A percentile compares a stretch with the other conserved stretches of the same genome.
Conservation (phyloP, 2,113 vertebrate species). For the Sciurus niger region DNA sequence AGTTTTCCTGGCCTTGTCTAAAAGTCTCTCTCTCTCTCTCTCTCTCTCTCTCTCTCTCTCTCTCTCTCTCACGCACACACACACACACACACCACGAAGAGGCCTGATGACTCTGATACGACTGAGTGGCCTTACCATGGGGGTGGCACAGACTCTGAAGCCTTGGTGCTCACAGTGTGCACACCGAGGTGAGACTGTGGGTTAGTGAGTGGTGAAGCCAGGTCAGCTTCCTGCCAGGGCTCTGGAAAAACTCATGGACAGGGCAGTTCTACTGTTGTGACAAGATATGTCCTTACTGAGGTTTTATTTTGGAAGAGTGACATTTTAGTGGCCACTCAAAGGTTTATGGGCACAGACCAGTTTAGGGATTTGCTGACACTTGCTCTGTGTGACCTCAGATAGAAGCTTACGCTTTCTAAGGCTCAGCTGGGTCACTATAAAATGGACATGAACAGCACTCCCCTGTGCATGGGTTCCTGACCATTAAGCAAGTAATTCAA, state of each 20-base stretch:
- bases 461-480: background rate
- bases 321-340: too few species aligned
- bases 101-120: background rate
- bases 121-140: background rate
- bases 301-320: too few species aligned
- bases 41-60: too few species aligned
- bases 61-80: background rate
- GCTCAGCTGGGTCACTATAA: background rate
- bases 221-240: background rate
- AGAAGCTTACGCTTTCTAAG: background rate
- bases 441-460: background rate
- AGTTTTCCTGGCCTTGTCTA: too few species aligned
- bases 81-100: too few species aligned
- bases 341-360: too few species aligned
- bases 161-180: too few species aligned
- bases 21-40: background rate
- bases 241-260: too few species aligned
- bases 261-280: background rate
- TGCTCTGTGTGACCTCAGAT: background rate
- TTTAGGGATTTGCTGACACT: background rate
- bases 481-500: background rate
- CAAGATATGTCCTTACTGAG: too few species aligned
- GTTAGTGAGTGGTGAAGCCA: background rate
- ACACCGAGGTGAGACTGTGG: background rate
- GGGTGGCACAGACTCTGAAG: background rate